A percentile compares a stretch with the other conserved stretches of the same genome.
These are phyloP conservation scores for Myotis davidii DNA, from an alignment of 2,113 vertebrate species.

Conservation along the genomic window DNA sequence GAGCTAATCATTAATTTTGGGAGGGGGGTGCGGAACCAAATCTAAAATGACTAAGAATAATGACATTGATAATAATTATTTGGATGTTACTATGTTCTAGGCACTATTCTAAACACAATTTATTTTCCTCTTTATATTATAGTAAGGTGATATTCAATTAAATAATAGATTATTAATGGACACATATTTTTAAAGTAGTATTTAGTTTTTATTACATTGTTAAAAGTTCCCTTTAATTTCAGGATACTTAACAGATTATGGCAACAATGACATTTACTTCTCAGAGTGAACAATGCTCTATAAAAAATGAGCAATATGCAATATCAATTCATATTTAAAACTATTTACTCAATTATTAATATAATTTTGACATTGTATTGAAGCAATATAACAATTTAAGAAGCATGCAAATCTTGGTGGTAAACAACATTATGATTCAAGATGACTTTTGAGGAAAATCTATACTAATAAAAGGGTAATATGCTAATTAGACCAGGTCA, in stretches of 20 bases:
- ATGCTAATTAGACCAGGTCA: too few species aligned
- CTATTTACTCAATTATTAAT: constrained; percentile 8
- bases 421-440: background rate
- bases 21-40: background rate
- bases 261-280: background rate
- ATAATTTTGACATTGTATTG: background rate
- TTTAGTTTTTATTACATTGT: constrained; percentile 1
- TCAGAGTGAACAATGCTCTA: background rate
- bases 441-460: background rate
- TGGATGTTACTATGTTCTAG: background rate
- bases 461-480: too few species aligned
- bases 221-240: background rate
- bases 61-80: background rate
- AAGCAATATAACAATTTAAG: background rate
- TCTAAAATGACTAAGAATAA: background rate
- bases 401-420: background rate
- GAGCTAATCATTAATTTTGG: background rate
- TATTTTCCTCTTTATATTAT: background rate
- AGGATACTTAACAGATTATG: background rate
- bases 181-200: background rate
- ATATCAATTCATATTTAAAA: background rate
- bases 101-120: background rate
- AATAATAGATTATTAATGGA: background rate
- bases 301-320: background rate
- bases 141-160: background rate